Evolutionary conservation across 2,113 vertebrate genomes (phyloP).

Genomic region (Pristiophorus japonicus): DNA sequence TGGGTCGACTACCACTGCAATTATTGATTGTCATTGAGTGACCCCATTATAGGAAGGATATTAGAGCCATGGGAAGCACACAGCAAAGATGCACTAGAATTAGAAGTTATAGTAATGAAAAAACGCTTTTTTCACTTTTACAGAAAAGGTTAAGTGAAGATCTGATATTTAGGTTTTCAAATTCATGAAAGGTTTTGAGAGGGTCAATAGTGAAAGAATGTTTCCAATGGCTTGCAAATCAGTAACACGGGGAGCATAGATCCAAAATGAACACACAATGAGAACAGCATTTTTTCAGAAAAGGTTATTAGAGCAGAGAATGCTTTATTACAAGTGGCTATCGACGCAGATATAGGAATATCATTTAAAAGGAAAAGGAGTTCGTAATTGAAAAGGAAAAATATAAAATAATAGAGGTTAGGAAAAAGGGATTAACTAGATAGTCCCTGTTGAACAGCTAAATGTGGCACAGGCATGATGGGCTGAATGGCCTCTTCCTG

Average conservation of each 20-base stretch:
- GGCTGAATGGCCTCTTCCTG: neutral
- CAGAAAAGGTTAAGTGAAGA: neutral
- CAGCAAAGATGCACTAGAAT: neutral
- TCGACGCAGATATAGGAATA: neutral
- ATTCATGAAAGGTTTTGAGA: neutral
- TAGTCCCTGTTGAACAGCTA: neutral
- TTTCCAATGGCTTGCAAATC: neutral
- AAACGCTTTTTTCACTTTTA: neutral
- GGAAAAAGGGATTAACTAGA: neutral
- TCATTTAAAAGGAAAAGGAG: neutral
- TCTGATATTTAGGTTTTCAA: neutral
- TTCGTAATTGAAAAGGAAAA: neutral
- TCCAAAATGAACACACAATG: neutral
- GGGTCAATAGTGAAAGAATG: neutral
- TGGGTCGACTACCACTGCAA: neutral
- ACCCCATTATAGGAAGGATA: neutral
- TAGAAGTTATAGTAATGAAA: neutral
- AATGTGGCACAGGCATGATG: neutral
- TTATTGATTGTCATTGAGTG: constrained; percentile 24
- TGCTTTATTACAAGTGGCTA: neutral
- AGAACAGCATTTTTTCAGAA: neutral
- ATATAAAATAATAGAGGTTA: neutral
- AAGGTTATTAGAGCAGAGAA: neutral
- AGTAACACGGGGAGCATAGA: neutral
- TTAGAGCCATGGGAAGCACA: neutral